Evolutionary conservation across 2,888 invertebrate species (phyloP).

Genomic region (Megaustenia siamemsis): DNA sequence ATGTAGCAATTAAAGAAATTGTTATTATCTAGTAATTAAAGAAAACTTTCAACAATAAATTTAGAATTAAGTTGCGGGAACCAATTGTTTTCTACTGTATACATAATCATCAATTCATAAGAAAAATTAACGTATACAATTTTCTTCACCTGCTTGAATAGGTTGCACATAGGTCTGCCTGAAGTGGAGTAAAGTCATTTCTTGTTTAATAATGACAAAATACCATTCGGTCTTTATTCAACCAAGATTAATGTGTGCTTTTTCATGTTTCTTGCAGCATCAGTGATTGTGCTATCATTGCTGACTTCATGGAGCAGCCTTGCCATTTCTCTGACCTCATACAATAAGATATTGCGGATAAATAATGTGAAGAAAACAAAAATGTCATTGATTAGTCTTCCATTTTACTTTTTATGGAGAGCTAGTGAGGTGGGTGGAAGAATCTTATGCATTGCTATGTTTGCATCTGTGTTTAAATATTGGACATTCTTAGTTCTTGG

Average conservation of each 20-base stretch:
- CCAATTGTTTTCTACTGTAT: too few species aligned
- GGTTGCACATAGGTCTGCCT: too few species aligned
- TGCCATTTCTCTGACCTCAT: constrained; percentile 69
- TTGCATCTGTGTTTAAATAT: constrained; percentile 77
- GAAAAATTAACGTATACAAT: too few species aligned
- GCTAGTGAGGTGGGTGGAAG: constrained; percentile 80
- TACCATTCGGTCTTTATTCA: too few species aligned
- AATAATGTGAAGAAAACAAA: constrained; percentile 72
- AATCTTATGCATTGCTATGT: constrained; percentile 80
- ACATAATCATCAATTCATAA: too few species aligned
- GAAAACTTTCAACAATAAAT: too few species aligned
- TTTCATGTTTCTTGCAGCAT: constrained; percentile 61
- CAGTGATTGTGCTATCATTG: constrained; percentile 62
- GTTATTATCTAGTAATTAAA: too few species aligned
- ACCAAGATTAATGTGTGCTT: background rate
- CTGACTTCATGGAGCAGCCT: constrained; percentile 70
- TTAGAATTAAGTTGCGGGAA: too few species aligned
- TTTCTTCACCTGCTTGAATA: too few species aligned
- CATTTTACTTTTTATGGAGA: constrained; percentile 80
- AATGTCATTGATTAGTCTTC: constrained; percentile 71
- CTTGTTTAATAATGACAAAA: too few species aligned
- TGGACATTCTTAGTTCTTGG: constrained; percentile 76
- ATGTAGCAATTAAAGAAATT: too few species aligned
- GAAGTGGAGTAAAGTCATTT: too few species aligned
- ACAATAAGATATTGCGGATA: constrained; percentile 69